Conservation (phyloP, 2,113 vertebrate genomes). For the Gymnarchus niloticus region DNA sequence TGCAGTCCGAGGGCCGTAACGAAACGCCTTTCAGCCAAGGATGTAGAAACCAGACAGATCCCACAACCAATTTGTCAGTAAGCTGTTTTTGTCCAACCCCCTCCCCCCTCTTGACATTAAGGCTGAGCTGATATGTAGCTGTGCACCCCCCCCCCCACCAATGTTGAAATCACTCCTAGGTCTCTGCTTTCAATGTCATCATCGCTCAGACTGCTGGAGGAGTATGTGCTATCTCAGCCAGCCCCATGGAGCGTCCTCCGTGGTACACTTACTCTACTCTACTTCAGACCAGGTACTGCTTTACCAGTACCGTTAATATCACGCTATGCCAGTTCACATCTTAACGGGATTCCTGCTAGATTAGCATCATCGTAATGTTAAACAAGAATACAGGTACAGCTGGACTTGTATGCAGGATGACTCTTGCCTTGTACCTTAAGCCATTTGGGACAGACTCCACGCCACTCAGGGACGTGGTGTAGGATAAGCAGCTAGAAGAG, state of each 20-base stretch:
- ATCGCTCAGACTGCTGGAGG: background rate
- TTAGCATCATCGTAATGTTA: background rate
- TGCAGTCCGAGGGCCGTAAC: no score
- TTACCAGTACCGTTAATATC: background rate
- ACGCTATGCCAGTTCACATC: background rate
- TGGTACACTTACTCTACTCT: background rate
- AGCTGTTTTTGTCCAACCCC: no score
- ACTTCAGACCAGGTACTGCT: background rate
- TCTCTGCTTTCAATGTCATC: slow-evolving; percentile 14
- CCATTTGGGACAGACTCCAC: background rate
- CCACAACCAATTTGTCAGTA: no score
- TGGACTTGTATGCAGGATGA: background rate
- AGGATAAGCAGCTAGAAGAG: background rate
- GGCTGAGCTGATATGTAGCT: no score
- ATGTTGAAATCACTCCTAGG: no score
- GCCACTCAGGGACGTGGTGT: background rate
- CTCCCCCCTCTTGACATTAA: no score
- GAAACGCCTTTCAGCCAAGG: no score
- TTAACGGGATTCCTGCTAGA: background rate
- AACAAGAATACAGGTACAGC: background rate
- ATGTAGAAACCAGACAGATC: no score
- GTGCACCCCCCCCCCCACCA: no score
- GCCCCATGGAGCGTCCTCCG: background rate
- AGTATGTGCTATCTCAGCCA: background rate
- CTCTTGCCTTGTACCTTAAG: background rate